Base-by-base conservation (phyloP, 2,113 vertebrate genomes). In the Ictalurus furcatus region DNA sequence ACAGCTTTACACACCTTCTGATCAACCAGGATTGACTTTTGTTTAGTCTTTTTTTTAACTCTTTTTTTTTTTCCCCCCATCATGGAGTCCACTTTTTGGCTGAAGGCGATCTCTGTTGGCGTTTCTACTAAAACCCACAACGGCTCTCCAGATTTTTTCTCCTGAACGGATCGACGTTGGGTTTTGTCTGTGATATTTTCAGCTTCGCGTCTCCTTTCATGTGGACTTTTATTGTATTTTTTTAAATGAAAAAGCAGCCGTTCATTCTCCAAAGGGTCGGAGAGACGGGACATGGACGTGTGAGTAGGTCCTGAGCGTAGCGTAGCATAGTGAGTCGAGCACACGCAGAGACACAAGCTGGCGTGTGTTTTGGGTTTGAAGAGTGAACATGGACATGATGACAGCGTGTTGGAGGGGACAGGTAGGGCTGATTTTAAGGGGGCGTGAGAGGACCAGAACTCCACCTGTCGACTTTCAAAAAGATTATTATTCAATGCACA, bases 331-430 rank as follows among this genome's bases (percentile, higher is more conserved):
- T 34, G 65, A 84, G 5, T 34, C 12, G 34, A 88, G 63, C 73
- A 30, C 80, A 89, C 69, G 87, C 63, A 82, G 44, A 71, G 86
- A n/a, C 89, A 78, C 87, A 83, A 54, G 37, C 88, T 91, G 90
- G 89, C 73, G 73, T 6, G 74, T 61, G 80, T 6, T 56, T 23
- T 2, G 34, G 59, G 71, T 67, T 65, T 74, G 54, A 28, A 79
- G 71, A 52, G 86, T 40, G 23, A 86, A 89, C 54, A 94, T 94
- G 94, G 94, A 94, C 86, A 91, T 95, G 92, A 96, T 96, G 95
- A 94, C 95, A 0, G 94, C 95, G 44, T 96, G 95, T 87, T 96
- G 96, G 95, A 94, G 93, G 86, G 93, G 94, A 67, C 95, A 95
- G 95, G 96, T 96, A 93, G 92, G 94, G 1, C 1, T 2, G 78